Conservation (phyloP, 2,888 invertebrate genomes). For the Apotomis turbidana region DNA sequence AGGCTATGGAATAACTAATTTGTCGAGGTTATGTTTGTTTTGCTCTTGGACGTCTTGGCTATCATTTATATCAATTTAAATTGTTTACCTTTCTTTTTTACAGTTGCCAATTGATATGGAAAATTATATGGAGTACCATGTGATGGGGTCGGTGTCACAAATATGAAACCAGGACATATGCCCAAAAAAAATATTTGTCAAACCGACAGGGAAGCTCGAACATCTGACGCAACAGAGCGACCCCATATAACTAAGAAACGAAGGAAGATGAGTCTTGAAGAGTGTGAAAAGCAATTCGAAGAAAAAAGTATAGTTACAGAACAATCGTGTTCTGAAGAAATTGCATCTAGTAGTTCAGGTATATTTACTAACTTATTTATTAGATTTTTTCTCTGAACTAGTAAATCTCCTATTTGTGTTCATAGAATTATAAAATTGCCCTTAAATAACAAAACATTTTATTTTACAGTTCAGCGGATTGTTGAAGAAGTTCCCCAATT, state of each 20-base stretch:
- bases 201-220: conserved; percentile 45
- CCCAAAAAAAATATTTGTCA: conserved; percentile 53
- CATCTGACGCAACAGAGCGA: conserved; percentile 40
- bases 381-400: conserved; percentile 1
- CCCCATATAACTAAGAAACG: conserved; percentile 44
- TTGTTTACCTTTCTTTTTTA: conserved; percentile 36
- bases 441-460: too few relatives aligned
- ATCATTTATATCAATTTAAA: conserved; percentile 11
- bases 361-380: conserved; percentile 1
- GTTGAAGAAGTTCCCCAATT: too few relatives aligned
- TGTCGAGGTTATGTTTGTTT: conserved; percentile 32
- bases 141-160: conserved; percentile 54
- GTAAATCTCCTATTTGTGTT: conserved; percentile 5
- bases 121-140: conserved; percentile 53
- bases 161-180: conserved; percentile 54
- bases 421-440: neutral
- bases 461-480: too few relatives aligned
- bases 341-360: neutral
- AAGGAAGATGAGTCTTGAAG: conserved; percentile 40
- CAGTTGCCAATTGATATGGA: conserved; percentile 55
- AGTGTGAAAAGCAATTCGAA: conserved; percentile 41
- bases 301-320: conserved; percentile 21
- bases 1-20: neutral
- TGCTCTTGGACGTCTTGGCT: conserved; percentile 11
- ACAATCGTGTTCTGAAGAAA: neutral